Conservation (phyloP, 1,140 invertebrate genomes). For the Drosophila sp. region DNA sequence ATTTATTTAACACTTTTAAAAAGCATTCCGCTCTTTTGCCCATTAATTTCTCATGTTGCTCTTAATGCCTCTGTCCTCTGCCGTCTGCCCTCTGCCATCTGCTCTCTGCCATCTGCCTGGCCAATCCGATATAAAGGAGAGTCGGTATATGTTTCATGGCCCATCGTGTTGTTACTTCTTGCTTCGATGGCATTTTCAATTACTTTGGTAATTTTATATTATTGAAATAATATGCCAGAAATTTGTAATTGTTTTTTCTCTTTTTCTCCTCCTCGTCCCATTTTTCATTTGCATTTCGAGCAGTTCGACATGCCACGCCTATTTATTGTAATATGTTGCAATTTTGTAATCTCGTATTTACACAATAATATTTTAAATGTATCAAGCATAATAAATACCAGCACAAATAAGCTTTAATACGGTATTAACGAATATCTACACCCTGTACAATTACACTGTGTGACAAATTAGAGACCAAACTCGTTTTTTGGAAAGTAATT, state of each 20-base stretch:
- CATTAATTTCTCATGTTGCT: constrained; percentile 81
- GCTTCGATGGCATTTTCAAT: constrained; percentile 50
- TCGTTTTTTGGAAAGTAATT: too few species aligned
- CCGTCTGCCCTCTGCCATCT: constrained; percentile 10
- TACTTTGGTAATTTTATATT: constrained; percentile 82
- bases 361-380: constrained; percentile 61
- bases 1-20: constrained; percentile 82
- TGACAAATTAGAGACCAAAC: too few species aligned
- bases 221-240: constrained; percentile 76
- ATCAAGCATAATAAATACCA: constrained; percentile 48
- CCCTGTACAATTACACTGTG: neutral
- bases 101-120: constrained; percentile 9
- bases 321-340: constrained; percentile 64
- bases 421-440: neutral
- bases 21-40: constrained; percentile 76
- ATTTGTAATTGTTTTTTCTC: constrained; percentile 76
- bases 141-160: constrained; percentile 61
- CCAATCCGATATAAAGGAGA: constrained; percentile 29
- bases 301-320: constrained; percentile 20
- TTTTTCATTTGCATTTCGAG: constrained; percentile 27
- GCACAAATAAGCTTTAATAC: constrained; percentile 41
- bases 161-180: constrained; percentile 33
- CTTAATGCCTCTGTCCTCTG: constrained; percentile 57
- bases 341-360: constrained; percentile 79
- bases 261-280: constrained; percentile 29